These are phyloP conservation scores for Selene dorsalis DNA, from an alignment of 2,797 vertebrate genomes.

Conservation along the genomic window DNA sequence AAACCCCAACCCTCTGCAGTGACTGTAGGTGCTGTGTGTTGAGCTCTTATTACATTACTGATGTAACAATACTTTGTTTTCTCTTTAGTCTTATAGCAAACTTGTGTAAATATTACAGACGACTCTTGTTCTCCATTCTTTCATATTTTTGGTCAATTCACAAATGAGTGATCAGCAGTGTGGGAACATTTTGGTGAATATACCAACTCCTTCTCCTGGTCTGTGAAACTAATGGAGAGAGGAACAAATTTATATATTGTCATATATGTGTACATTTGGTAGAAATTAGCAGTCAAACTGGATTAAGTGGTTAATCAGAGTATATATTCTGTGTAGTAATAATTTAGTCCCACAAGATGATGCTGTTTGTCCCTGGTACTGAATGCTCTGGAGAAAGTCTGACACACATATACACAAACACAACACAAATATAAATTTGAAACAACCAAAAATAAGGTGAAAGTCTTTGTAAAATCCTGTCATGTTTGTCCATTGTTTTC, in stretches of 20 bases:
- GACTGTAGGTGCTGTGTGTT: no score
- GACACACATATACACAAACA: not conserved
- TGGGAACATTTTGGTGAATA: no score
- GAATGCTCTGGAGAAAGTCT: not conserved
- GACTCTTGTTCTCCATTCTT: no score
- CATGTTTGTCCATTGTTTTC: not conserved
- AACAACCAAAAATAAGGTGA: slow-evolving; percentile 13
- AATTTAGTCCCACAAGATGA: slow-evolving; percentile 38
- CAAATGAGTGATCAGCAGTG: no score
- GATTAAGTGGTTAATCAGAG: not conserved
- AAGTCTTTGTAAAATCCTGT: not conserved
- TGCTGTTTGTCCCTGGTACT: slow-evolving; percentile 26
- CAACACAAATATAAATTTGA: not conserved
- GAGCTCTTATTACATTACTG: no score
- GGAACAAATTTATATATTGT: not conserved
- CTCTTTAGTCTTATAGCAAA: no score
- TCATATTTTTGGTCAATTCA: no score
- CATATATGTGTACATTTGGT: not conserved
- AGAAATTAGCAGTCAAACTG: not conserved
- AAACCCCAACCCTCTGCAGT: no score
- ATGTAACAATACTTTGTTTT: no score
- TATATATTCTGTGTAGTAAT: slow-evolving; percentile 15
- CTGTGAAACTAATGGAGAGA: not conserved
- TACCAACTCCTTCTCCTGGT: not conserved
- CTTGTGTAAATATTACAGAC: no score